Conservation (phyloP, 2,113 vertebrate species). For the Glaucomys volans region DNA sequence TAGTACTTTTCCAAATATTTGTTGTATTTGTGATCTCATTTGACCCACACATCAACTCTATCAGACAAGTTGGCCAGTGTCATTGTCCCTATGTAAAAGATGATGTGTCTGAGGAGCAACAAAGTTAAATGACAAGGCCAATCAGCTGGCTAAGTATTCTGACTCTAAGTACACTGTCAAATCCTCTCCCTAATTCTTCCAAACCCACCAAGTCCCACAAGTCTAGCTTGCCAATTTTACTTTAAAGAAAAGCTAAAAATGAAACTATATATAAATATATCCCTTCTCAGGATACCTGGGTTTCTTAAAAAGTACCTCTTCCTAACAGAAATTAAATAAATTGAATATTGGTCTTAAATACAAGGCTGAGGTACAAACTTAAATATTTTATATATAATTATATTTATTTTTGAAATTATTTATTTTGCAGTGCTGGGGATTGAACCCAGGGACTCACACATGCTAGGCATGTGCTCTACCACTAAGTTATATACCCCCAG, state of each 20-base stretch:
- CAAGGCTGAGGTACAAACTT: neutral
- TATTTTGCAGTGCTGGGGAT: neutral
- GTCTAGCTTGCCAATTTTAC: neutral
- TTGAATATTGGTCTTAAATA: neutral
- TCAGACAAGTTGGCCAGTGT: neutral
- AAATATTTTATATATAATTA: neutral
- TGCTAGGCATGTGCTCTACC: no score
- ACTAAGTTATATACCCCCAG: no score
- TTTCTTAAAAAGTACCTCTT: conserved; percentile 34
- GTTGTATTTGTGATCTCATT: neutral
- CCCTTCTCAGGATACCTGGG: neutral
- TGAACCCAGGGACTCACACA: neutral
- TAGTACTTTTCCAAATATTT: neutral
- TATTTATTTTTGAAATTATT: no score
- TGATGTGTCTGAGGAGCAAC: neutral
- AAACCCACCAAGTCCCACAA: neutral
- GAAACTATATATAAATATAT: neutral
- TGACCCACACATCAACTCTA: conserved; percentile 27
- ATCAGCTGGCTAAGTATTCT: neutral
- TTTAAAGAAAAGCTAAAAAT: neutral
- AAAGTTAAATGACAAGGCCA: neutral
- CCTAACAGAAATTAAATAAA: conserved; percentile 10
- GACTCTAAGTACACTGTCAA: neutral
- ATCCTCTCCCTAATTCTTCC: neutral
- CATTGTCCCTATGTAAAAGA: neutral